Evolutionary conservation across 2,797 vertebrate species (phyloP).

Genomic region (Gadopsis marmoratus): DNA sequence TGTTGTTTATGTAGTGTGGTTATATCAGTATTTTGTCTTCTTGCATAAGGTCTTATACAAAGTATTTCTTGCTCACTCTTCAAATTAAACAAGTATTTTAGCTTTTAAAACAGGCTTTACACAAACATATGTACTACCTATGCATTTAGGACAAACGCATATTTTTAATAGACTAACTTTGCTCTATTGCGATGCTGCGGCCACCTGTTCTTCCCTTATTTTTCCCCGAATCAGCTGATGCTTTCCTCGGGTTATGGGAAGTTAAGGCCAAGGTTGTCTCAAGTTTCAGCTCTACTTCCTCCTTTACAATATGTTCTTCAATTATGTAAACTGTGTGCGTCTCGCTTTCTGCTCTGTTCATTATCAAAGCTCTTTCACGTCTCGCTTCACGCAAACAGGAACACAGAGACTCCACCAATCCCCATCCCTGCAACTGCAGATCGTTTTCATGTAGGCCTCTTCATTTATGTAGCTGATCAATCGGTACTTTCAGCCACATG

Average conservation of each 20-base stretch:
- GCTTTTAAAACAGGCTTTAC: neutral
- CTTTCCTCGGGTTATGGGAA: slow-evolving; percentile 61
- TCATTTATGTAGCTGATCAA: slow-evolving; percentile 47
- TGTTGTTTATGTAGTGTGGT: neutral
- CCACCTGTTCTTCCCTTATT: slow-evolving; percentile 6
- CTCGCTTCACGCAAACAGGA: slow-evolving; percentile 67
- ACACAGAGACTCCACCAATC: slow-evolving; percentile 40
- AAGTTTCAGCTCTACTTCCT: slow-evolving; percentile 74
- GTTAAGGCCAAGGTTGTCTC: slow-evolving; percentile 66
- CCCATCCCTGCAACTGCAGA: slow-evolving; percentile 18
- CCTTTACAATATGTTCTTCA: slow-evolving; percentile 72
- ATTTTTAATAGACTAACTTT: neutral
- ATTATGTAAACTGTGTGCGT: slow-evolving; percentile 71
- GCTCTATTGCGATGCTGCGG: slow-evolving; percentile 12
- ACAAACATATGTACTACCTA: neutral
- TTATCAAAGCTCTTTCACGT: slow-evolving; percentile 68
- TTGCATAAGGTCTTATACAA: neutral
- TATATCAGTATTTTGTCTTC: neutral
- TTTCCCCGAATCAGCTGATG: slow-evolving; percentile 68
- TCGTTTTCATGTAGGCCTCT: slow-evolving; percentile 31
- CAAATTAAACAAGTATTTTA: neutral
- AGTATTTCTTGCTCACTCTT: neutral
- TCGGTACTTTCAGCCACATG: slow-evolving; percentile 17
- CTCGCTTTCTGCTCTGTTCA: slow-evolving; percentile 65
- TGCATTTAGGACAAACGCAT: neutral